phyloP scores from a whole-genome alignment of 2,888 invertebrate species.

The Agriopis marginaria region DNA sequence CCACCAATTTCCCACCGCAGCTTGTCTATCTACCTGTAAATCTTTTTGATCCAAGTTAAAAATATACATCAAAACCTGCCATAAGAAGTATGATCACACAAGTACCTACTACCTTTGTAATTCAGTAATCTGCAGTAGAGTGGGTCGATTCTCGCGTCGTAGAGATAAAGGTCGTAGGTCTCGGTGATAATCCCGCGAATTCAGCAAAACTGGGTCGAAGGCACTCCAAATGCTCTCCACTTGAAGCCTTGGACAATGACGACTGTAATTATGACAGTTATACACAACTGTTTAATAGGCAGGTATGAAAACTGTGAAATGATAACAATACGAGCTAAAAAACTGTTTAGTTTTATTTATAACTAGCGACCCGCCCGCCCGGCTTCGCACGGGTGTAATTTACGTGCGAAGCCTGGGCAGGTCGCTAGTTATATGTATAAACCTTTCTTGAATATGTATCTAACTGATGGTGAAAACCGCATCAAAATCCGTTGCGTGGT shows the following conservation, averaged over 20 bases:
- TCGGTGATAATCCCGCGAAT: constrained; percentile 16
- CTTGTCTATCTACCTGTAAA: background rate
- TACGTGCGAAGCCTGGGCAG: too few species aligned
- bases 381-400: too few species aligned
- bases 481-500: too few species aligned
- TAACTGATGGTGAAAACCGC: too few species aligned
- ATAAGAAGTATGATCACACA: background rate
- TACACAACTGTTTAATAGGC: background rate
- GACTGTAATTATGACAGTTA: constrained; percentile 31
- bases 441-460: too few species aligned
- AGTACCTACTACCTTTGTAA: background rate
- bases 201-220: constrained; percentile 34
- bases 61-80: constrained; percentile 12
- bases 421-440: too few species aligned
- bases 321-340: background rate
- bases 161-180: constrained; percentile 16
- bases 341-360: too few species aligned
- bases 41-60: background rate
- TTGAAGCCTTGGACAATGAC: constrained; percentile 25
- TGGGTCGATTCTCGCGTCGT: constrained; percentile 4
- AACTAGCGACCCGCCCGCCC: too few species aligned
- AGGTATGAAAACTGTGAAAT: background rate
- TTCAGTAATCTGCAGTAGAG: constrained; percentile 1
- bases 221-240: constrained; percentile 10
- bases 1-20: too few species aligned